Percentiles rank a stretch among this genome's conserved stretches.
phyloP scores from a whole-genome alignment of 1,140 invertebrate genomes.

The Lanistes nyassanus region DNA sequence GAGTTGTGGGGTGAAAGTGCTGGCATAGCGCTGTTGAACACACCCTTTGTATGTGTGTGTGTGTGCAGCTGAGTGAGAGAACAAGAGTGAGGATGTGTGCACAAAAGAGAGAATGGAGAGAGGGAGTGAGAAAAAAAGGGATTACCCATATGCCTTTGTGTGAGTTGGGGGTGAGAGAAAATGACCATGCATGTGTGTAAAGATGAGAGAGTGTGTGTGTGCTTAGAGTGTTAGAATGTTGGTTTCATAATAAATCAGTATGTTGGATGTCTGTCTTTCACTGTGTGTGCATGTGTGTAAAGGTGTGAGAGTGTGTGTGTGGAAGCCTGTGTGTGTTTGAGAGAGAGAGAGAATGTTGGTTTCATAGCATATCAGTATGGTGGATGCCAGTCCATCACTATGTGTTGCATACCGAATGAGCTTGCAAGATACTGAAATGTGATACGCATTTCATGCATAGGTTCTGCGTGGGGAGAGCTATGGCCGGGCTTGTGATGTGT shows the following conservation, averaged over 20 bases:
- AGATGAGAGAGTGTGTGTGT: too few relatives aligned
- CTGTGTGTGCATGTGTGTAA: too few relatives aligned
- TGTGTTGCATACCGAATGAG: too few relatives aligned
- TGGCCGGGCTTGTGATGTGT: slow-evolving; percentile 70
- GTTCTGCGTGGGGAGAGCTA: slow-evolving; percentile 70
- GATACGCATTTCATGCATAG: slow-evolving; percentile 39
- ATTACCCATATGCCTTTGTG: too few relatives aligned
- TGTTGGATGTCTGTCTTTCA: too few relatives aligned
- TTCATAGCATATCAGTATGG: too few relatives aligned
- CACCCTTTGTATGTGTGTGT: background rate
- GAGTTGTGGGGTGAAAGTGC: background rate
- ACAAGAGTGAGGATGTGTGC: background rate
- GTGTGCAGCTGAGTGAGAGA: background rate
- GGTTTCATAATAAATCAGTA: too few relatives aligned
- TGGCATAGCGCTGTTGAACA: background rate
- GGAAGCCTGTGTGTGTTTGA: background rate
- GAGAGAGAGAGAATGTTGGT: background rate
- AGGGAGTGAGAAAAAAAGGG: too few relatives aligned
- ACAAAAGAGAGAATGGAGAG: background rate
- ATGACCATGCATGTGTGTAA: too few relatives aligned
- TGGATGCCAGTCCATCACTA: too few relatives aligned
- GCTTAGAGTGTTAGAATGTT: too few relatives aligned
- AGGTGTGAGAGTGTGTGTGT: background rate
- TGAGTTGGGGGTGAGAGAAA: too few relatives aligned
- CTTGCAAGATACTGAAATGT: background rate